These are phyloP conservation scores for Globodera rostochiensis DNA, from an alignment of 1,140 invertebrate species.

Conservation along the genomic window DNA sequence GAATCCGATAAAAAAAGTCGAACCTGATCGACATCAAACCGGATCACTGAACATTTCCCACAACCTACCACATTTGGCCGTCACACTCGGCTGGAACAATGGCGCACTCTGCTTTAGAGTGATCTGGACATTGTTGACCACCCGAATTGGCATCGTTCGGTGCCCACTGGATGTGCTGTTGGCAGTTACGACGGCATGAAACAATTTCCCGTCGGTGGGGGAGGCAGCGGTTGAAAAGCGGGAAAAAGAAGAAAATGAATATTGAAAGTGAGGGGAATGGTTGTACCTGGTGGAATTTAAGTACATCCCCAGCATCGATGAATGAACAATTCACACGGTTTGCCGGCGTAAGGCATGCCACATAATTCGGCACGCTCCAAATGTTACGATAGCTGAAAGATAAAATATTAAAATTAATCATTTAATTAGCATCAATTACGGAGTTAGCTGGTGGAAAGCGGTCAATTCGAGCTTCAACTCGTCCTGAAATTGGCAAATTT, in stretches of 20 bases:
- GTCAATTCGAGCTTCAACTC: slow-evolving; percentile 37
- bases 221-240: slow-evolving; percentile 24
- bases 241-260: background rate
- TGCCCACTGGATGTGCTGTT: slow-evolving; percentile 17
- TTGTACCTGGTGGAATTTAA: slow-evolving; percentile 1
- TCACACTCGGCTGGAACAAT: slow-evolving; percentile 54
- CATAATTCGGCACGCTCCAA: slow-evolving; percentile 57
- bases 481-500: slow-evolving; percentile 58
- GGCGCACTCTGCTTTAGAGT: background rate
- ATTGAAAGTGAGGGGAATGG: background rate
- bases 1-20: slow-evolving; percentile 63
- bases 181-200: slow-evolving; percentile 37
- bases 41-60: background rate
- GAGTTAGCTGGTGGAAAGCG: slow-evolving; percentile 53
- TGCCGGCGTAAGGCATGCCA: slow-evolving; percentile 56
- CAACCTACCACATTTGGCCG: slow-evolving; percentile 48
- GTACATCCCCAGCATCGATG: slow-evolving; percentile 36
- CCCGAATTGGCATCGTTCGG: slow-evolving; percentile 8
- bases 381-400: slow-evolving; percentile 49
- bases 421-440: slow-evolving; percentile 24
- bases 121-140: slow-evolving; percentile 16
- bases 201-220: slow-evolving; percentile 39
- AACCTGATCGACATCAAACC: slow-evolving; percentile 40
- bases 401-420: background rate
- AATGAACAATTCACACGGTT: slow-evolving; percentile 55